Conservation (phyloP, 2,797 vertebrate species). For the Gallinago stenura region DNA sequence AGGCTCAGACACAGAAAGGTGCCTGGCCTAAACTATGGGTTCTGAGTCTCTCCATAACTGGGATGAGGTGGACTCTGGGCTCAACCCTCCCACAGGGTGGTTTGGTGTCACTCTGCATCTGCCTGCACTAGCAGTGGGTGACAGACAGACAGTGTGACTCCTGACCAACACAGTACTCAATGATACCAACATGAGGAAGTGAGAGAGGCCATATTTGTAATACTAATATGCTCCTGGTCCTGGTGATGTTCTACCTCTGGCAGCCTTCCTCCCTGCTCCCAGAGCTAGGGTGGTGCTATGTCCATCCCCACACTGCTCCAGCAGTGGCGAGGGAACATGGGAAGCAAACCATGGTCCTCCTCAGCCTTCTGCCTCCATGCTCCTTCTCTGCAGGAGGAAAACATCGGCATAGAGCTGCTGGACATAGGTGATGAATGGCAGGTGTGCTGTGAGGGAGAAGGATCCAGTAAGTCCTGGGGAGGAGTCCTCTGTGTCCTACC, state of each 20-base stretch:
- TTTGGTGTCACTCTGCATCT: not conserved
- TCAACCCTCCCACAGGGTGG: not conserved
- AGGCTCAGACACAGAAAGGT: not conserved
- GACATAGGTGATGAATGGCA: fast-evolving
- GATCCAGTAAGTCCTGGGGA: not conserved
- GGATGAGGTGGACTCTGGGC: not conserved
- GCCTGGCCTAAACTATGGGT: not conserved
- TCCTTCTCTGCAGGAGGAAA: not conserved
- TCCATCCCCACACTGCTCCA: not conserved
- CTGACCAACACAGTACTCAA: not conserved
- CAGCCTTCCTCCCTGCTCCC: not conserved
- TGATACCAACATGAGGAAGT: not conserved
- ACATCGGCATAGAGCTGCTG: not conserved
- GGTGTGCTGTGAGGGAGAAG: not conserved
- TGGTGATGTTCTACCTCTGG: not conserved
- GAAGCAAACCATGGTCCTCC: not conserved
- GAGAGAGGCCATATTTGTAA: not conserved
- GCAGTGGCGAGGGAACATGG: fast-evolving
- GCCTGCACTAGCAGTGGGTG: not conserved
- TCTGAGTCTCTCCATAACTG: not conserved
- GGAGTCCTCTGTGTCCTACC: not conserved
- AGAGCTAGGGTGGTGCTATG: fast-evolving
- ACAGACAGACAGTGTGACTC: not conserved
- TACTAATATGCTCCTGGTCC: not conserved
- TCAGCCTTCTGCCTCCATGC: not conserved